Evolutionary conservation across 2,888 invertebrate species (phyloP).

Genomic region (Philereme vetulata): DNA sequence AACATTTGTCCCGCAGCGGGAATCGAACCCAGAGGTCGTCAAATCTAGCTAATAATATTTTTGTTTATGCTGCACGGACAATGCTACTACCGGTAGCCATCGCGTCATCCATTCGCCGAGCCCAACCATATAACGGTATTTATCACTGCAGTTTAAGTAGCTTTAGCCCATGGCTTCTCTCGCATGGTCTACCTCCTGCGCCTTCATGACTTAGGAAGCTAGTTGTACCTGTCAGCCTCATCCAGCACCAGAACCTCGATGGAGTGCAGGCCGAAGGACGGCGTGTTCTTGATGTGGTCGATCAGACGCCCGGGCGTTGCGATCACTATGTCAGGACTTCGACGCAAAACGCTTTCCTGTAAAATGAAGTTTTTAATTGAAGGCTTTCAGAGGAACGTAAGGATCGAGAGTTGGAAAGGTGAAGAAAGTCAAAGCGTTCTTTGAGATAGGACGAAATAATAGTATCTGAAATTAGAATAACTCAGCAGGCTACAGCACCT

Average conservation of each 20-base stretch:
- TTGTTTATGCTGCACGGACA: conserved; percentile 18
- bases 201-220: no score
- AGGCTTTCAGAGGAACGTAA: no score
- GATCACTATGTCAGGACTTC: conserved; percentile 97
- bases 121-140: conserved; percentile 19
- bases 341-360: conserved; percentile 90
- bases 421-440: no score
- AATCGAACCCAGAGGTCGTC: no score
- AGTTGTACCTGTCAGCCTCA: conserved; percentile 83
- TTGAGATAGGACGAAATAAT: no score
- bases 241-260: conserved; percentile 92
- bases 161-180: no score
- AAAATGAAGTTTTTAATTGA: no score
- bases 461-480: no score
- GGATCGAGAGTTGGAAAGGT: no score
- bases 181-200: no score
- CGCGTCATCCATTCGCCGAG: conserved; percentile 7
- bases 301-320: conserved; percentile 99
- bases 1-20: no score
- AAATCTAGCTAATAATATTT: conserved; percentile 2
- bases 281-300: conserved; percentile 98
- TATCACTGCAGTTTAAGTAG: conserved; percentile 1
- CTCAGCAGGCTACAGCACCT: no score
- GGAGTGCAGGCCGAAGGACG: conserved; percentile 93
- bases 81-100: conserved; percentile 8